Percentiles rank a stretch among this genome's conserved stretches.
Conservation (phyloP, 2,888 invertebrate genomes). For the Caradrina clavipalpis region DNA sequence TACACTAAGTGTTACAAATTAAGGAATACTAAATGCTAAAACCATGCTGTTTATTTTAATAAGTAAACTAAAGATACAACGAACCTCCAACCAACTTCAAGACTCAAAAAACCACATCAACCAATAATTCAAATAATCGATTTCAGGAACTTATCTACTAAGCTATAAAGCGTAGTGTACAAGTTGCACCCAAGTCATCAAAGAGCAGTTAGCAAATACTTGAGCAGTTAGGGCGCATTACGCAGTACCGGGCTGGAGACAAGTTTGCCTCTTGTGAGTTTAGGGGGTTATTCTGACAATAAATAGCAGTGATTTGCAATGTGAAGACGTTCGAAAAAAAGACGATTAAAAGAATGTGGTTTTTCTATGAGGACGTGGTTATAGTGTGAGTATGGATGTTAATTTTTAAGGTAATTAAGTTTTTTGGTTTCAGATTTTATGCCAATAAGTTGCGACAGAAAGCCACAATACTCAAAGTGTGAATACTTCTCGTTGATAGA, state of each 20-base stretch:
- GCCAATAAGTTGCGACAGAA: no score
- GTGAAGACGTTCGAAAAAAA: no score
- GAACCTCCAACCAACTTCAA: not conserved
- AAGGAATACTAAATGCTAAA: no score
- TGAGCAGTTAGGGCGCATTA: slow-evolving; percentile 76
- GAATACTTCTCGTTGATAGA: no score
- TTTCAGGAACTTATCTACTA: not conserved
- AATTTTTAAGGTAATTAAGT: no score
- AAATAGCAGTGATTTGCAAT: not conserved
- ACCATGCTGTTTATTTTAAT: not conserved
- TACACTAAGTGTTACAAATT: no score
- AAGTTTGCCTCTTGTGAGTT: slow-evolving; percentile 65
- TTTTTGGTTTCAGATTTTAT: no score
- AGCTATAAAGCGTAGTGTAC: slow-evolving; percentile 25
- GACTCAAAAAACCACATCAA: not conserved
- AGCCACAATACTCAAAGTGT: no score
- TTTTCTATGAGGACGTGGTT: no score
- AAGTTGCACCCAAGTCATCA: slow-evolving; percentile 72
- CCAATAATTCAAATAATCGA: slow-evolving; percentile 1
- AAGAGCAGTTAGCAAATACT: slow-evolving; percentile 81
- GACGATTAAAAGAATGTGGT: no score
- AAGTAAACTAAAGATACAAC: not conserved
- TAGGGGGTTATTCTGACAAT: slow-evolving; percentile 51
- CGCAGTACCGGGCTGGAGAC: slow-evolving; percentile 54
- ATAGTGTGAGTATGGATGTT: no score